These are phyloP conservation scores for Dascillus cervinus DNA, from an alignment of 2,888 invertebrate genomes.

Conservation along the genomic window DNA sequence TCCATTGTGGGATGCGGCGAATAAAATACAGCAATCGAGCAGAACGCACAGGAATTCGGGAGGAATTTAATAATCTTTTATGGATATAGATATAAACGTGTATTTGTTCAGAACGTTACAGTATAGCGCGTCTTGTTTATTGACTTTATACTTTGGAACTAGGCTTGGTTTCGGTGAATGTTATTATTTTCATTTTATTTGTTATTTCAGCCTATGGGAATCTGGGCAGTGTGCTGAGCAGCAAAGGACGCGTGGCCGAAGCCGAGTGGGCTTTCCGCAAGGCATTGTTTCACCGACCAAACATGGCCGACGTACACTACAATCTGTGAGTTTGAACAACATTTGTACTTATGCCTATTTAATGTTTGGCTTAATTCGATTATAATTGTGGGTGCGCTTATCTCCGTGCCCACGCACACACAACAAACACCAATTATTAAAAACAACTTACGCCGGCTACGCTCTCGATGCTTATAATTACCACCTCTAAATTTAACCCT, in stretches of 20 bases:
- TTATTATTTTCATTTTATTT: conserved; percentile 2
- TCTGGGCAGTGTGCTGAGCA: conserved; percentile 89
- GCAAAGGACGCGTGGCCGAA: conserved; percentile 76
- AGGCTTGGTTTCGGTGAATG: no score
- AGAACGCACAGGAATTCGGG: conserved; percentile 8
- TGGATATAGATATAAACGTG: no score
- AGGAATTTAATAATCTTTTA: conserved; percentile 16
- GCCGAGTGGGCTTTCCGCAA: conserved; percentile 88
- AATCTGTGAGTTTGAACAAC: conserved; percentile 75
- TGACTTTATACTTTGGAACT: not conserved
- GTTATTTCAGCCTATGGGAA: conserved; percentile 83
- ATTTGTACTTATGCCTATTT: conserved; percentile 11
- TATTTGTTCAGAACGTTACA: not conserved
- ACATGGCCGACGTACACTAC: conserved; percentile 99
- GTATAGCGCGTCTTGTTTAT: not conserved
- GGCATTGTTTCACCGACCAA: conserved; percentile 84
- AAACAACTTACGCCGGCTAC: not conserved
- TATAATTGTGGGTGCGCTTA: conserved; percentile 14
- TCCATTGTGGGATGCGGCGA: conserved; percentile 11
- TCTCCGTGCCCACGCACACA: conserved; percentile 5
- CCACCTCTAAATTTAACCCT: no score
- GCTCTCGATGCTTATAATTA: no score
- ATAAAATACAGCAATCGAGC: conserved; percentile 5
- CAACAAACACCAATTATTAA: not conserved
- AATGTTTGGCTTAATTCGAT: conserved; percentile 14